A percentile compares a stretch with the other conserved stretches of the same genome.
phyloP scores from a whole-genome alignment of 2,113 vertebrate genomes.

The Paramormyrops kingsleyae region DNA sequence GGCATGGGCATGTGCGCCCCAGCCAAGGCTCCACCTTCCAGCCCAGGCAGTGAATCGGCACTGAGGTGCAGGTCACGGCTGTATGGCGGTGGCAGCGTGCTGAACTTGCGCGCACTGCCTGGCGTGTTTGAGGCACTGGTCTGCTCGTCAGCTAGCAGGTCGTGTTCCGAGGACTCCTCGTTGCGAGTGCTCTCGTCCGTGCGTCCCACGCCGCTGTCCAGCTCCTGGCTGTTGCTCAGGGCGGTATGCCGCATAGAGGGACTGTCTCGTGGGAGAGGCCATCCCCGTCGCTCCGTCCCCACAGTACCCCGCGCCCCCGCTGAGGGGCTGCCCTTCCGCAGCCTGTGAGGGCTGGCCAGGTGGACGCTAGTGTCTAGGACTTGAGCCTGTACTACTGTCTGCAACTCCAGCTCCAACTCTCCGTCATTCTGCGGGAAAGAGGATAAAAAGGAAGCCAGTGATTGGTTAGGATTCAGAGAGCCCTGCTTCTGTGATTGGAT shows the following conservation, averaged over 20 bases:
- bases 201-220: conserved; percentile 83
- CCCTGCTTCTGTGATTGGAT: background rate
- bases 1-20: conserved; percentile 53
- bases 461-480: background rate
- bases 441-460: background rate
- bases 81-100: conserved; percentile 57
- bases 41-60: conserved; percentile 66
- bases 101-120: conserved; percentile 67
- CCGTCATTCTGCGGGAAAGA: conserved; percentile 51
- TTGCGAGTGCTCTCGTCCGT: conserved; percentile 85
- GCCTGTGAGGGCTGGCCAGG: conserved; percentile 41
- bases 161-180: conserved; percentile 84
- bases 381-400: conserved; percentile 44
- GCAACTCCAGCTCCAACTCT: conserved; percentile 52
- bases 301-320: background rate
- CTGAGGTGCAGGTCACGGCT: conserved; percentile 73
- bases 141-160: conserved; percentile 78
- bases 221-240: conserved; percentile 80
- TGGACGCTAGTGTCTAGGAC: conserved; percentile 37
- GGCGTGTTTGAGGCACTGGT: conserved; percentile 74
- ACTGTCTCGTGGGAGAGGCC: conserved; percentile 38
- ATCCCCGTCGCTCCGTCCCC: conserved; percentile 35
- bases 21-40: conserved; percentile 43
- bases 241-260: conserved; percentile 53
- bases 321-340: conserved; percentile 24